Percentiles rank a stretch among this genome's conserved stretches.
Evolutionary conservation across 2,797 vertebrate species (phyloP).

Genomic region (Tragopan temminckii): DNA sequence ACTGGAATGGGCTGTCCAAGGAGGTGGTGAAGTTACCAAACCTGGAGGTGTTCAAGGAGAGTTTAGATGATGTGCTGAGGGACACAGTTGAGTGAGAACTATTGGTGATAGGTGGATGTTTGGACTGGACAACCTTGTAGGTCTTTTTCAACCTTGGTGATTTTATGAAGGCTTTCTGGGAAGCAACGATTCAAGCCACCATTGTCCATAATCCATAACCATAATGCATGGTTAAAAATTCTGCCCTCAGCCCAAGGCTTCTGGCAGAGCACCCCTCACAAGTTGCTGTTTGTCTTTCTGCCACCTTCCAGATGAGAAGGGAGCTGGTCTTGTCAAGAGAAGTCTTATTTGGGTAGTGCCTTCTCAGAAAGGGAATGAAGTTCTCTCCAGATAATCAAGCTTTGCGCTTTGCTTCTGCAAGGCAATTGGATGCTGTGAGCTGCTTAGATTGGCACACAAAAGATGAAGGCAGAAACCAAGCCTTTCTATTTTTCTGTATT

Average conservation of each 20-base stretch:
- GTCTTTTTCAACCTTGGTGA: too few relatives aligned
- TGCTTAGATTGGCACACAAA: slow-evolving; percentile 2
- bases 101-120: too few relatives aligned
- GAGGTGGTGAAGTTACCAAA: too few relatives aligned
- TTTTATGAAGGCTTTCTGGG: background rate
- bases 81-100: too few relatives aligned
- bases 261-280: background rate
- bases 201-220: background rate
- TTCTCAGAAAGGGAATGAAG: slow-evolving; percentile 2
- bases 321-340: background rate
- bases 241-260: background rate
- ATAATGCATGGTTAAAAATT: accelerated
- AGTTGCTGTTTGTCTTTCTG: background rate
- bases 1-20: too few relatives aligned
- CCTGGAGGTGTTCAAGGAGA: too few relatives aligned
- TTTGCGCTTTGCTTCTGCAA: background rate
- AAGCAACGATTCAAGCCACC: background rate
- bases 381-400: background rate
- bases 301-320: background rate
- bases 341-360: background rate
- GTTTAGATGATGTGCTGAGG: too few relatives aligned
- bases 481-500: slow-evolving; percentile 23
- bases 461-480: slow-evolving; percentile 26
- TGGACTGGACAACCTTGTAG: too few relatives aligned
- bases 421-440: background rate